These are phyloP conservation scores for Polymixis flavicincta DNA, from an alignment of 2,888 invertebrate genomes.

Conservation along the genomic window DNA sequence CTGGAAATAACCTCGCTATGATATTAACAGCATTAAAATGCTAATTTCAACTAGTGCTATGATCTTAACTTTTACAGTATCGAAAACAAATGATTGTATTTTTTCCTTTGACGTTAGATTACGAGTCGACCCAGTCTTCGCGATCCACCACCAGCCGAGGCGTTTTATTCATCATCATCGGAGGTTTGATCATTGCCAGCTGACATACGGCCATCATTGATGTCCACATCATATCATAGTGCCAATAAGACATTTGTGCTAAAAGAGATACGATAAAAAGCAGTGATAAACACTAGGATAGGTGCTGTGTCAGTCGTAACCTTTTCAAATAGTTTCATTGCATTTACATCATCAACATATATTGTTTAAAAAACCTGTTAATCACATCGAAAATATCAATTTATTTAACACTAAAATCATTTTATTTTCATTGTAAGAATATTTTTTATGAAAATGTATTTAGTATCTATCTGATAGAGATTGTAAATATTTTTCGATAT, in stretches of 20 bases:
- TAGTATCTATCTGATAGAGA: slow-evolving; percentile 59
- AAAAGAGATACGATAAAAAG: slow-evolving; percentile 70
- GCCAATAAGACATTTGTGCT: slow-evolving; percentile 80
- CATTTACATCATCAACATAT: slow-evolving; percentile 24
- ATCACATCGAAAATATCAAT: slow-evolving; percentile 64
- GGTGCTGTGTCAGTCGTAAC: slow-evolving; percentile 50
- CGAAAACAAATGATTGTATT: not conserved
- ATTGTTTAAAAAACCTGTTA: slow-evolving; percentile 54
- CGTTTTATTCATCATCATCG: slow-evolving; percentile 71
- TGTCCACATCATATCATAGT: slow-evolving; percentile 72
- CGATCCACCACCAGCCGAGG: slow-evolving; percentile 71
- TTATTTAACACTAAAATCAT: slow-evolving; percentile 37
- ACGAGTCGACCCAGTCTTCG: slow-evolving; percentile 87
- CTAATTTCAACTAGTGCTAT: not conserved
- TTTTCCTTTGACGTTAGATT: slow-evolving; percentile 75
- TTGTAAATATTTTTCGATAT: slow-evolving; percentile 77
- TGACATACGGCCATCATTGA: slow-evolving; percentile 74
- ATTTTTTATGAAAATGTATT: slow-evolving; percentile 60
- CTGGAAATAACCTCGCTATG: slow-evolving; percentile 38
- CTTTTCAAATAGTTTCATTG: slow-evolving; percentile 36
- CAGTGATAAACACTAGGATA: slow-evolving; percentile 65
- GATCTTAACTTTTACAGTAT: not conserved
- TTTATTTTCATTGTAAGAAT: slow-evolving; percentile 53
- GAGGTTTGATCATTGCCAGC: slow-evolving; percentile 76
- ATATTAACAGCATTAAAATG: slow-evolving; percentile 27